phyloP scores from a whole-genome alignment of 2,113 vertebrate species.

The cat (Felis catus) region F.catus_Fca126_mat1.0 CM031415.1:117436501-117437000 shows the following conservation, averaged over 20 bases:
- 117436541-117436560: no score
- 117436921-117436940: no score
- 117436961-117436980: no score
- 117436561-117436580: not conserved
- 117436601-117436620: not conserved
- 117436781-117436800: not conserved
- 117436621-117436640: not conserved
- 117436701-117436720: not conserved
- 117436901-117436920: no score
- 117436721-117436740: not conserved
- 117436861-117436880: no score
- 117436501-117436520: no score
- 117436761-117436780: not conserved
- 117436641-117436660: not conserved
- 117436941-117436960: no score
- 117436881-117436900: no score
- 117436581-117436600: not conserved
- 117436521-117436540: no score
- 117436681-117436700: not conserved
- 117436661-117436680: not conserved
- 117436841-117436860: no score
- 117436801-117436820: no score
- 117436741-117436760: not conserved
- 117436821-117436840: no score
- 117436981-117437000: not conserved